Evolutionary conservation across 2,113 vertebrate species (phyloP).

Genomic region (Amphiprion percula): DNA sequence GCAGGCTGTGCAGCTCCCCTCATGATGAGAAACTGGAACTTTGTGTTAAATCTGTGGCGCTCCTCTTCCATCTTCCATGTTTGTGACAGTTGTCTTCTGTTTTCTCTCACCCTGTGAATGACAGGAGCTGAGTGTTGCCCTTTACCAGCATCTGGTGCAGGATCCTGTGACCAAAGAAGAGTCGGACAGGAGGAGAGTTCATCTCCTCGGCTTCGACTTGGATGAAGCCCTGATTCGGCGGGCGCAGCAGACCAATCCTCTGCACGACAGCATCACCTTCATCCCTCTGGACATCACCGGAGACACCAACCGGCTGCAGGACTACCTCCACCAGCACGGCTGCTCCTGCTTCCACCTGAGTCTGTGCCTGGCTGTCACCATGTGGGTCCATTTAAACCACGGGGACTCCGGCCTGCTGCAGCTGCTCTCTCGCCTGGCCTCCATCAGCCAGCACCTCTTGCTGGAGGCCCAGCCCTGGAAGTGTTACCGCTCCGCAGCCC

Average conservation of each 20-base stretch:
- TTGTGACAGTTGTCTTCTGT: conserved; percentile 5
- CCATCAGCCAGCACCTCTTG: conserved; percentile 86
- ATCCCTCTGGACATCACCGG: conserved; percentile 89
- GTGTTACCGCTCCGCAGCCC: conserved; percentile 92
- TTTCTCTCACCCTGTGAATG: background rate
- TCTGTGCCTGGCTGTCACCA: conserved; percentile 93
- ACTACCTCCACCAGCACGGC: conserved; percentile 83
- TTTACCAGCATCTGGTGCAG: conserved; percentile 89
- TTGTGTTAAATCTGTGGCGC: background rate
- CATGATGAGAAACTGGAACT: background rate
- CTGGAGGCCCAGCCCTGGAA: conserved; percentile 96
- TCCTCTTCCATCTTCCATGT: background rate
- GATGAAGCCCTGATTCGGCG: conserved; percentile 87
- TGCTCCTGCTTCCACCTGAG: conserved; percentile 87
- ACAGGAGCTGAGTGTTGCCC: conserved; percentile 92
- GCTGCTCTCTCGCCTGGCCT: conserved; percentile 87
- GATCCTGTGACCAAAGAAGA: conserved; percentile 42
- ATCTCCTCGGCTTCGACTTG: conserved; percentile 92
- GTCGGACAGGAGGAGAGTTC: conserved; percentile 52
- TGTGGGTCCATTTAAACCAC: conserved; percentile 97
- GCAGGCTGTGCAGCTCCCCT: background rate
- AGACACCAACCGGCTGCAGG: conserved; percentile 66
- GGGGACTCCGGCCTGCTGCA: conserved; percentile 88
- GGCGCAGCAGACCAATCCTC: conserved; percentile 87
- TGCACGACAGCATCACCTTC: conserved; percentile 87